Base-by-base conservation (phyloP, 2,888 invertebrate genomes). In the Hyalella azteca region DNA sequence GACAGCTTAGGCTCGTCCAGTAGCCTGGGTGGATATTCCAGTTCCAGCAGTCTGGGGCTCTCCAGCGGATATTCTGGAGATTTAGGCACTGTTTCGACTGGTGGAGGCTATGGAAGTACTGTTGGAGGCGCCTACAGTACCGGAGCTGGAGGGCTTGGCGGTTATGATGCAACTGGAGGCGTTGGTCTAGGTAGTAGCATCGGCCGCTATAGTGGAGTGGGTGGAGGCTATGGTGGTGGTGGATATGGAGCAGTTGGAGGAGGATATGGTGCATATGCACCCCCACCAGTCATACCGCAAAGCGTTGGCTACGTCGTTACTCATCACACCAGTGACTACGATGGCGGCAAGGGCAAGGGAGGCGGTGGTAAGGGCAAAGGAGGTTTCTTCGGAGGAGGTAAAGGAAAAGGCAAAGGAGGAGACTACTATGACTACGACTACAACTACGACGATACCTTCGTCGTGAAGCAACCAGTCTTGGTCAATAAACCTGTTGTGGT, bases 401-500 rank as follows among this genome's bases (percentile, higher is more conserved):
- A 59, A n/a, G 77, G 41, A 15, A 73, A 79, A 26, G 79, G 78
- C n/a, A 54, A 54, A 5, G 81, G 81, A 32, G 81, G 79, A n/a
- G 78, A 75, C 29, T 75, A 45, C 54, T 78, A 78, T 32, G 78
- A 78, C 45, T 78, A 79, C 19, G 73, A 73, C 13, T 54, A 73
- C 45, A 45, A 66, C 19, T 36, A 50, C 73, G 73, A 48, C 49
- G 45, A 78, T 9, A 45, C 39, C 41, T 39, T 81, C 36, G 79
- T 82, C 13, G 78, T 79, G 32, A 79, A 83, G 15, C 76, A 83
- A 78, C 81, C 81, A 7, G 81, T 83, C 7, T 19, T 80, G 3
- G 81, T 80, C 22, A 79, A 83, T 41, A 80, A 77, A 19, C 83
- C 83, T 2, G 77, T 78, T 13, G 73, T 79, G 22, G 79, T 80